Evolutionary conservation across 2,113 vertebrate genomes (phyloP), one percentile per base, ranked within the genome.

Genomic region (Dasyurus viverrinus): DNA sequence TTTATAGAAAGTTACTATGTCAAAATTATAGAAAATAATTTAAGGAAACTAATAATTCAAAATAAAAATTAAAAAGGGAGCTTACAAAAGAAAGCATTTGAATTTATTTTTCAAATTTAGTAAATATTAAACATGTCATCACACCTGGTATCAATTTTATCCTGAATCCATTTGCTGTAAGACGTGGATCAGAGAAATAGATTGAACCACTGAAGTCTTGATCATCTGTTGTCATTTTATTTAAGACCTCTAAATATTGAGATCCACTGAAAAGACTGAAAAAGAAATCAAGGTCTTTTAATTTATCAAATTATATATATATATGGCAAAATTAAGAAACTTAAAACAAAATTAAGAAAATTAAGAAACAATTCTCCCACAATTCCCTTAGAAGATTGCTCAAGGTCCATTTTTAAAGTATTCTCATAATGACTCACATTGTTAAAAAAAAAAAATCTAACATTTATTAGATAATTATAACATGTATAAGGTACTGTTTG

Each of bases 111-210:
- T 95, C 52, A 3, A 60, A 60, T 8, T 95, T 36, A 91, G 96
- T 60, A 97, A 89, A 97, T 89, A 96, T 94, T 93, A 97, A 98
- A 97, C 0, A 92, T 23, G 93, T 48, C 50, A 95, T 89, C 97
- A 94, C 99, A 99, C 99, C 99, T 99, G 99, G 98, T 97, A 96
- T 98, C 57, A 99, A 93, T 98, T 98, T 99, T 98, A 99, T 99
- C 97, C 98, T 98, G 98, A 99, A 99, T 27, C 99, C 99, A 95
- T 99, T 99, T 94, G 99, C 99, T 96, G 99, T 98, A 42, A 99
- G 99, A 96, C 99, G 99, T 92, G 98, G 98, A 98, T 99, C 99
- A 12, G 99, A 99, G 89, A 99, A 98, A 97, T 99, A 98, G 97
- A 89, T 52, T 30, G 97, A 97, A 96, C 99, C 99, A 52, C 89